Evolutionary conservation across 1,140 invertebrate species (phyloP).

Genomic region (Drosophila truncata): DNA sequence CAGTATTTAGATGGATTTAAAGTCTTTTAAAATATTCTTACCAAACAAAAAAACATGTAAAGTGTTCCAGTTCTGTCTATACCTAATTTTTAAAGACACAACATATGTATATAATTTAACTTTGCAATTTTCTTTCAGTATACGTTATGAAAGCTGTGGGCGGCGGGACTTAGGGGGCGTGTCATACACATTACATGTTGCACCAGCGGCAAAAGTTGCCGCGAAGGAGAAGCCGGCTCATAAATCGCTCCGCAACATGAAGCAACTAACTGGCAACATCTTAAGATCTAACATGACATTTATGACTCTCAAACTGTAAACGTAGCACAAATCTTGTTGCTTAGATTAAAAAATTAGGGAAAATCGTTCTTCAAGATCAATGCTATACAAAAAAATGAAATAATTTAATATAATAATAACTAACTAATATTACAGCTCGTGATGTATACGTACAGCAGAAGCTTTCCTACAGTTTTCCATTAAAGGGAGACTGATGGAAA

Average conservation of each 20-base stretch:
- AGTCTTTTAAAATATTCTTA: no score
- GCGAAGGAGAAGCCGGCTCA: conserved; percentile 11
- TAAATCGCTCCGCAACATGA: conserved; percentile 38
- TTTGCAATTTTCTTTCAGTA: no score
- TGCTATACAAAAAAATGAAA: no score
- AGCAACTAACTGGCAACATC: conserved; percentile 21
- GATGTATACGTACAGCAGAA: background rate
- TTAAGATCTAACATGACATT: conserved; percentile 13
- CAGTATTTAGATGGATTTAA: no score
- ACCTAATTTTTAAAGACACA: background rate
- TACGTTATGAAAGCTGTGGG: conserved; percentile 39
- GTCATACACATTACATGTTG: conserved; percentile 33
- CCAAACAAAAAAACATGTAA: no score
- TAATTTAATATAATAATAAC: background rate
- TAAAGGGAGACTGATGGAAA: background rate
- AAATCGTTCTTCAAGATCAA: background rate
- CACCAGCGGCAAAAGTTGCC: conserved; percentile 39
- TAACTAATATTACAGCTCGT: background rate
- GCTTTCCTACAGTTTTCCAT: background rate
- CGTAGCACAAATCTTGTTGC: conserved; percentile 6
- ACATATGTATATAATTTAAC: background rate
- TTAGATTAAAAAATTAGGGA: no score
- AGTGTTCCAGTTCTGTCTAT: no score
- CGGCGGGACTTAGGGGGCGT: conserved; percentile 36
- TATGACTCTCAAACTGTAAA: conserved; percentile 52